Conservation (phyloP, 1,140 invertebrate species). For the Drosophila orena region DNA sequence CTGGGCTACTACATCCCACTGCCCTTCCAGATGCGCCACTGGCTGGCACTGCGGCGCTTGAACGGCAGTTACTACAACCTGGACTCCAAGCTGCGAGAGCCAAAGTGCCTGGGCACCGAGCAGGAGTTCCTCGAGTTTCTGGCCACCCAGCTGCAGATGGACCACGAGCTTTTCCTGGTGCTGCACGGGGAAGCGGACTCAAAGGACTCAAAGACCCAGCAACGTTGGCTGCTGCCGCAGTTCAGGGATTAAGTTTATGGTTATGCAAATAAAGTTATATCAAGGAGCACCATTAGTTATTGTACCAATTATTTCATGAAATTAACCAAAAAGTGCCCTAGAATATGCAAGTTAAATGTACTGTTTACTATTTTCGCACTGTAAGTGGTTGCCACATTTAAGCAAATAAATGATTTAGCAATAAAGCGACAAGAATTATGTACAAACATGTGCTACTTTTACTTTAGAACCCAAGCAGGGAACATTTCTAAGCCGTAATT, state of each 20-base stretch:
- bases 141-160: conserved; percentile 11
- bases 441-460: too few relatives aligned
- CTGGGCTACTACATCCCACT: conserved; percentile 15
- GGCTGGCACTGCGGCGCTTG: conserved; percentile 45
- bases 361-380: background rate
- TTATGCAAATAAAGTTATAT: background rate
- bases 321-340: conserved; percentile 3
- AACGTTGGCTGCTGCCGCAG: conserved; percentile 24
- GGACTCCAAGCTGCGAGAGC: conserved; percentile 39
- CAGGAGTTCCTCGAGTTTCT: conserved; percentile 31
- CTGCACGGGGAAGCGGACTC: background rate
- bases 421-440: background rate
- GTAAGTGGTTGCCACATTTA: background rate
- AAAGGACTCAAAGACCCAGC: background rate
- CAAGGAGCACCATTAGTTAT: background rate
- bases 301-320: background rate
- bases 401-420: background rate
- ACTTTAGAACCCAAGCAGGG: background rate
- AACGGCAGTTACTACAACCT: conserved; percentile 38
- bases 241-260: conserved; percentile 23
- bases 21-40: conserved; percentile 36
- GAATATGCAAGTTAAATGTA: background rate
- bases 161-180: conserved; percentile 36
- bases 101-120: conserved; percentile 19
- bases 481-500: background rate